A percentile compares a stretch with the other conserved stretches of the same genome.
phyloP scores from a whole-genome alignment of 1,140 invertebrate species.

The Cyclina sinensis region DNA sequence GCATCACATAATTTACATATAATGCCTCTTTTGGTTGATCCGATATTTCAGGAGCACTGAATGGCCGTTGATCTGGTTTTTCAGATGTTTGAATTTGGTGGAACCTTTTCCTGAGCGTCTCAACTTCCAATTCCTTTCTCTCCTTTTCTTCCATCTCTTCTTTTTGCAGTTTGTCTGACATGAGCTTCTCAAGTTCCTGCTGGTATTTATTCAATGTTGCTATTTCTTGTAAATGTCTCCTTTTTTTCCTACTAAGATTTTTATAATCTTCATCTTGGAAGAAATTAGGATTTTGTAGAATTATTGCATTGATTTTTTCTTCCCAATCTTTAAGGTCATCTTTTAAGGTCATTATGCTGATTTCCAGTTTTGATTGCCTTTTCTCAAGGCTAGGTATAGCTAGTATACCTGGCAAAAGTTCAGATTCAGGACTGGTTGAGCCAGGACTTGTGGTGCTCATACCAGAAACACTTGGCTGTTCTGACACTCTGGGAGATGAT shows the following conservation, averaged over 20 bases:
- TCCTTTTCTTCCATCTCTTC: not conserved
- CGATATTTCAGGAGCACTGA: not conserved
- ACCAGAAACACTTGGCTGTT: not conserved
- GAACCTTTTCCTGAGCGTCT: not conserved
- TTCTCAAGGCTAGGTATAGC: constrained; percentile 39
- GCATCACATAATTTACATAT: not conserved
- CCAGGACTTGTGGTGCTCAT: not conserved
- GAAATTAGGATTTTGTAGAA: constrained; percentile 59
- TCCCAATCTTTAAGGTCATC: constrained; percentile 53
- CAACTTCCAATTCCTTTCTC: not conserved
- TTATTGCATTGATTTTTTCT: constrained; percentile 53
- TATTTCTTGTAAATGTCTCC: constrained; percentile 53
- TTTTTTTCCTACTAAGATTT: constrained; percentile 39
- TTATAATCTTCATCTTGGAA: constrained; percentile 56
- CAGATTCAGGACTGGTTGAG: not conserved
- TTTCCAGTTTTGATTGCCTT: constrained; percentile 34
- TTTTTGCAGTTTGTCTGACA: not conserved
- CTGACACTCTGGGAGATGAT: constrained; percentile 7
- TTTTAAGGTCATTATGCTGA: constrained; percentile 43
- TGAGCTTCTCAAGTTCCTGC: not conserved
- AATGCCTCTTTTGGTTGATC: not conserved
- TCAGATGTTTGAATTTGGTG: not conserved
- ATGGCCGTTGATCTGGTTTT: too few relatives aligned
- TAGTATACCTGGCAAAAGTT: constrained; percentile 26
- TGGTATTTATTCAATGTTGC: constrained; percentile 29